These are phyloP conservation scores for Rhabdomys pumilio DNA, from an alignment of 2,797 vertebrate species.

Conservation along the genomic window DNA sequence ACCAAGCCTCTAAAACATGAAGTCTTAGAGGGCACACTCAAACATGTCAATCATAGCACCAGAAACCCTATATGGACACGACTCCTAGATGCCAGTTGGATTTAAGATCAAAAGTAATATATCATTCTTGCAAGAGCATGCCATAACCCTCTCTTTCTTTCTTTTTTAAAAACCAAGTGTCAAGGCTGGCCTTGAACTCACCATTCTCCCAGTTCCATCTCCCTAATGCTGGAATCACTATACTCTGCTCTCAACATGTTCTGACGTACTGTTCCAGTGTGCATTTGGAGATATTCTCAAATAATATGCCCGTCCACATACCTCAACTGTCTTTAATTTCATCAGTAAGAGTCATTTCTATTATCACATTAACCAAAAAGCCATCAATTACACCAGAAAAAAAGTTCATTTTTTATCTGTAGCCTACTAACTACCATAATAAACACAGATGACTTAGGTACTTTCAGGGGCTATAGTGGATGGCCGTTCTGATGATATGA, in stretches of 20 bases:
- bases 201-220: not conserved
- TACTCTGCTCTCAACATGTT: not conserved
- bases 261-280: not conserved
- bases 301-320: conserved; percentile 3
- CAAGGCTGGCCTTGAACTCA: not conserved
- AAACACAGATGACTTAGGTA: not conserved
- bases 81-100: not conserved
- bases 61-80: not conserved
- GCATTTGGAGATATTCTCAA: not conserved
- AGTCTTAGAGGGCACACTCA: not conserved
- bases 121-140: not conserved
- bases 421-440: not conserved
- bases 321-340: conserved; percentile 16
- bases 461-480: not conserved
- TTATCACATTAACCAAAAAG: conserved; percentile 26
- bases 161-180: not conserved
- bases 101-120: not conserved
- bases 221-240: not conserved
- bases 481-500: not conserved
- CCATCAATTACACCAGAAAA: conserved; percentile 19
- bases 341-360: not conserved
- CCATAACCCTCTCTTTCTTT: not conserved
- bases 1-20: not conserved
- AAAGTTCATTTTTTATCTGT: not conserved
- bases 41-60: not conserved